These are phyloP conservation scores for Harpagus bidentatus DNA, from an alignment of 2,113 vertebrate genomes.

Conservation along the genomic window DNA sequence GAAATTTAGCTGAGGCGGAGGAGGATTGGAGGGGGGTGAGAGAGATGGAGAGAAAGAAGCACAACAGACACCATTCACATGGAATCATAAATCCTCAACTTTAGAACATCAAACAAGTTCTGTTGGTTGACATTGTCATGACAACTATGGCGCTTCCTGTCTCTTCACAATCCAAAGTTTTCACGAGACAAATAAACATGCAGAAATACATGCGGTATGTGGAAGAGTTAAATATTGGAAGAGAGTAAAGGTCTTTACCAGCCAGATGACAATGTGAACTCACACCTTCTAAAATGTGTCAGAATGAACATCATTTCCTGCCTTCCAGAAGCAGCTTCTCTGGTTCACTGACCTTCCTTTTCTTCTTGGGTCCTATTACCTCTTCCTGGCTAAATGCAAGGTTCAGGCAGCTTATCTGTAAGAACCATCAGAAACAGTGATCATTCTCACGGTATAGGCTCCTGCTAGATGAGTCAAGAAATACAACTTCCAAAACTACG, in stretches of 20 bases:
- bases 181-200: not conserved
- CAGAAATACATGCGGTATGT: not conserved
- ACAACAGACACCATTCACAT: not conserved
- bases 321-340: not conserved
- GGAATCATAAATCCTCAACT: not conserved
- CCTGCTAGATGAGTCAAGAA: slow-evolving; percentile 20
- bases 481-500: slow-evolving; percentile 10
- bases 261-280: slow-evolving; percentile 13
- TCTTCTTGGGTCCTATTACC: slow-evolving; percentile 55
- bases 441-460: slow-evolving; percentile 21
- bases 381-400: slow-evolving; percentile 61
- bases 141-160: not conserved
- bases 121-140: not conserved
- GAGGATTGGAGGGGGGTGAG: not conserved
- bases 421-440: slow-evolving; percentile 61
- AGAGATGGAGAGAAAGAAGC: not conserved
- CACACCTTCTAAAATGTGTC: slow-evolving; percentile 29
- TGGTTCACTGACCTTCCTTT: slow-evolving; percentile 73
- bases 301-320: not conserved
- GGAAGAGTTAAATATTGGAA: not conserved
- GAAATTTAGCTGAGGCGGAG: not conserved
- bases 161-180: not conserved
- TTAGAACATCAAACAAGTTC: not conserved
- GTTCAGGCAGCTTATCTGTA: slow-evolving; percentile 64
- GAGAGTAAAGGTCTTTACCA: not conserved